Evolutionary conservation across 2,888 invertebrate genomes (phyloP), one percentile per base, ranked within the genome.

Genomic region (Sesia apiformis): DNA sequence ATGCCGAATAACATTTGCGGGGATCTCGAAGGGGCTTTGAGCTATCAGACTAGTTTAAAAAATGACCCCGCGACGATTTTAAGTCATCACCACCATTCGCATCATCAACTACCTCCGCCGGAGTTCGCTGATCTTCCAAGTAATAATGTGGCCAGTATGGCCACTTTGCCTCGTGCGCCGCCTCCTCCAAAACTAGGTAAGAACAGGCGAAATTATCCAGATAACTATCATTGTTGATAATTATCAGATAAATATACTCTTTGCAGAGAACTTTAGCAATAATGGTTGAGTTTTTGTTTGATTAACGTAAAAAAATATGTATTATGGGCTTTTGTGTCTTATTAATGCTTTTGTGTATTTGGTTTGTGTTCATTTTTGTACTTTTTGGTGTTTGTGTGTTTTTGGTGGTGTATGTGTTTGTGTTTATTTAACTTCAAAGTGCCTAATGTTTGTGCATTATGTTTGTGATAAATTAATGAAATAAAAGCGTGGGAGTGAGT

Each of bases 1-100:
- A 95, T 96, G 94, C 95, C 96, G 4, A 96, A 96, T 72, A 96
- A 94, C 69, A 96, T 96, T 60, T 96, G 96, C 74, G 95, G 95
- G n/a, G 96, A 96, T 66, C 78, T 96, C 56, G 95, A 95, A 78
- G 89, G 91, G 7, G 82, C 90, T 7, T 59, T 90, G 50, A 78
- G 84, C 40, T 90, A 85, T 63, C 89, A 90, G 63, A 89, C 90
- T 2, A 90, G 91, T 70, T 76, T 91, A 54, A 93, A 93, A 76
- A 92, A 92, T 61, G 94, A 94, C 76, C 93, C 94, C 5, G 93
- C 94, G 4, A 93, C 94, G 0, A 94, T 94, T 58, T 74, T 93
- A 55, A 92, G 94, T 56, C 94, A 94, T 69, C 94, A 94, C 68
- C 95, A 95, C 71, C 91, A 94, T 75, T 91, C 92, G 23, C 94